phyloP scores from a whole-genome alignment of 2,888 invertebrate genomes.

The Microplitis deprimator region DNA sequence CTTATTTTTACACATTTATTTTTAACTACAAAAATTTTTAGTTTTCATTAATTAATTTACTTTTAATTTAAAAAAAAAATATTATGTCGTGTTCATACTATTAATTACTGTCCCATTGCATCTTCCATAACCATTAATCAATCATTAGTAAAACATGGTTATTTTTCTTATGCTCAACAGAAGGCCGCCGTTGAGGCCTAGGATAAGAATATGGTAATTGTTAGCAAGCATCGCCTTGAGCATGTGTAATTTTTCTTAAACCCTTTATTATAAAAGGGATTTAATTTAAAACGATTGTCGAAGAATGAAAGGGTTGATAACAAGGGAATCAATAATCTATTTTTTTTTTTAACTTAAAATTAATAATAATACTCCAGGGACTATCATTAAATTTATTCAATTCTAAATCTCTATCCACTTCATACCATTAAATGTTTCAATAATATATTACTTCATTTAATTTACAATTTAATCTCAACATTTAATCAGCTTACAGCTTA shows the following conservation, averaged over 20 bases:
- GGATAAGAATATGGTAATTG: constrained; percentile 93
- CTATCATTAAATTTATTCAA: constrained; percentile 46
- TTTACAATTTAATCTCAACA: too few species aligned
- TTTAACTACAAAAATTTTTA: not conserved
- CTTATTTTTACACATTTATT: not conserved
- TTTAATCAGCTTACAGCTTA: not conserved
- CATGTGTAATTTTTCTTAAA: not conserved
- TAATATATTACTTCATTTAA: not conserved
- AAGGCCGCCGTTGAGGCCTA: constrained; percentile 90
- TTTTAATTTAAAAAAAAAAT: not conserved
- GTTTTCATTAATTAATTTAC: not conserved
- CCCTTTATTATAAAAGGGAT: not conserved
- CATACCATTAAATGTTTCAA: constrained; percentile 47
- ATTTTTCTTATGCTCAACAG: constrained; percentile 76
- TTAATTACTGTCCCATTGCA: not conserved
- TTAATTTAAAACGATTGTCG: not conserved
- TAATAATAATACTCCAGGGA: constrained; percentile 16
- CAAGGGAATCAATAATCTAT: constrained; percentile 32
- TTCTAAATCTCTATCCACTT: constrained; percentile 36
- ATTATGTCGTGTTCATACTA: not conserved
- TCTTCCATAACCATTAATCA: constrained; percentile 55
- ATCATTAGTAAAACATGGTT: constrained; percentile 63
- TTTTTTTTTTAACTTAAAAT: not conserved
- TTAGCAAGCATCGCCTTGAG: constrained; percentile 30
- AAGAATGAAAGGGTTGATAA: constrained; percentile 28